Percentiles rank a stretch among this genome's conserved stretches.
phyloP scores from a whole-genome alignment of 2,113 vertebrate genomes.

The Galemys pyrenaicus region DNA sequence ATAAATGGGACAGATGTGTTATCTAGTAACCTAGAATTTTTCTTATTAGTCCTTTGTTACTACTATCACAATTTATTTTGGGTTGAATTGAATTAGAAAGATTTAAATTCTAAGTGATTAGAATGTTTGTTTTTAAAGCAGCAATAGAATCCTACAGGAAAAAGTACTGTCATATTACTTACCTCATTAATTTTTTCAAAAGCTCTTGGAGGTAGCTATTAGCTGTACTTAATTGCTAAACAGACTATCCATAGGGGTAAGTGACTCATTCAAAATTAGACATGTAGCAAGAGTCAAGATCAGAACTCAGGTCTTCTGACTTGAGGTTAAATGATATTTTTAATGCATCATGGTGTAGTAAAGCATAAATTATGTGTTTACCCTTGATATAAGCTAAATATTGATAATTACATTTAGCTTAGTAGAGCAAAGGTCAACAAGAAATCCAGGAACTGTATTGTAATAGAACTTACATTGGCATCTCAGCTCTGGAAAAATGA shows the following conservation, averaged over 20 bases:
- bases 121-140: conserved; percentile 31
- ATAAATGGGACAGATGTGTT: neutral
- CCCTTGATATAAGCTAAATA: neutral
- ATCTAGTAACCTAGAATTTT: conserved; percentile 22
- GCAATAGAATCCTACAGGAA: neutral
- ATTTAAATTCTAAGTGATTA: conserved; percentile 19
- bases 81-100: conserved; percentile 45
- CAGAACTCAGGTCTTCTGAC: neutral
- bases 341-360: neutral
- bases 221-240: neutral
- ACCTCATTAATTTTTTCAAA: neutral
- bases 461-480: neutral
- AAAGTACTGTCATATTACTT: neutral
- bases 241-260: neutral
- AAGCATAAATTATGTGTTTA: neutral
- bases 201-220: neutral
- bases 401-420: neutral
- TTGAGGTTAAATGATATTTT: neutral
- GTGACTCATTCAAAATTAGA: neutral
- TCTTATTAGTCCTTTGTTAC: neutral
- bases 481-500: neutral
- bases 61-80: neutral
- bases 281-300: neutral
- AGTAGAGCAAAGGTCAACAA: neutral
- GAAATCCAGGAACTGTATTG: neutral